A percentile compares a stretch with the other conserved stretches of the same genome.
phyloP scores from a whole-genome alignment of 1,140 invertebrate species.

The Samia ricini region DNA sequence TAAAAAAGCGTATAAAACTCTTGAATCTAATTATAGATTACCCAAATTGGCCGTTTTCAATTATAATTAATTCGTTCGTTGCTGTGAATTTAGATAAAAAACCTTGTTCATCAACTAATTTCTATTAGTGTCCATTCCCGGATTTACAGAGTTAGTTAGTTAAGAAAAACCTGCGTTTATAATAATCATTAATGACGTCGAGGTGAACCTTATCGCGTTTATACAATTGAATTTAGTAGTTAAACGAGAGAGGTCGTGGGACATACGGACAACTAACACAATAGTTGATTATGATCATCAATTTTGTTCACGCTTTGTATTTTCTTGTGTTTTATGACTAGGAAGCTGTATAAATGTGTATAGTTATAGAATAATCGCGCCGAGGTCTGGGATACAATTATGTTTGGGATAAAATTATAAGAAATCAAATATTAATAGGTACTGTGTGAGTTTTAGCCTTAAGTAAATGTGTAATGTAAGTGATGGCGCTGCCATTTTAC shows the following conservation, averaged over 20 bases:
- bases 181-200: constrained; percentile 50
- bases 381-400: not conserved
- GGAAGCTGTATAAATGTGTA: constrained; percentile 30
- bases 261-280: constrained; percentile 36
- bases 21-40: not conserved
- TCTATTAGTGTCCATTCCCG: constrained; percentile 13
- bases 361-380: constrained; percentile 6
- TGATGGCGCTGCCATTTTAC: too few species aligned
- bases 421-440: too few species aligned
- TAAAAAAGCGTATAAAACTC: not conserved
- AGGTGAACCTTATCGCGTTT: constrained; percentile 47
- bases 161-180: constrained; percentile 34
- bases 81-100: not conserved
- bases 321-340: constrained; percentile 49
- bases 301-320: constrained; percentile 58
- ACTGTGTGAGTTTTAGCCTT: too few species aligned
- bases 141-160: constrained; percentile 16
- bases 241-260: constrained; percentile 57
- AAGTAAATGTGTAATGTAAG: too few species aligned
- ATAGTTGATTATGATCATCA: constrained; percentile 53
- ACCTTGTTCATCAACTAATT: not conserved
- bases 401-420: too few species aligned
- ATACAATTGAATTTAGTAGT: constrained; percentile 61
- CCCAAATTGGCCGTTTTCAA: not conserved
- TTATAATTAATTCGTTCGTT: not conserved